A percentile compares a stretch with the other conserved stretches of the same genome.
Conservation (phyloP, 2,888 invertebrate genomes). For the Hermaeophaga mercurialis region DNA sequence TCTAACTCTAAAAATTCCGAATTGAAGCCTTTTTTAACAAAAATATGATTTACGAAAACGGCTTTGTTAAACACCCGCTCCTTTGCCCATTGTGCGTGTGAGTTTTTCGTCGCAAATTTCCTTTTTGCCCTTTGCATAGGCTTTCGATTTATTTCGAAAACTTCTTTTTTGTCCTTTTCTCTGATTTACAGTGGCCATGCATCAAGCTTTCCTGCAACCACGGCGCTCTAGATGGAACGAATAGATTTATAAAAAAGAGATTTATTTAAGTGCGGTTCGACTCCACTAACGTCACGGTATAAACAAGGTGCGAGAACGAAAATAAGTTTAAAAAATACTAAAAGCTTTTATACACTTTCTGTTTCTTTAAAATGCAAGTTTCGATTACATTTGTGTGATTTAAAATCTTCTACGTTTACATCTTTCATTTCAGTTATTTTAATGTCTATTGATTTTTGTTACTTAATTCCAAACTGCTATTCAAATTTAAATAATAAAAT, state of each 20-base stretch:
- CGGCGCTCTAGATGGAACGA: not conserved
- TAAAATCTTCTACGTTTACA: too few species aligned
- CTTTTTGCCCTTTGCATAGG: slow-evolving; percentile 10
- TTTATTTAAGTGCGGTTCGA: not conserved
- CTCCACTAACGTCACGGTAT: not conserved
- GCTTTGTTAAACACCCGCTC: not conserved
- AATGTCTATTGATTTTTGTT: too few species aligned
- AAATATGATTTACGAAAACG: not conserved
- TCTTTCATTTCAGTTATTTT: too few species aligned
- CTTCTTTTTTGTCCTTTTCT: slow-evolving; percentile 4
- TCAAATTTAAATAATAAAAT: too few species aligned
- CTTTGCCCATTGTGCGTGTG: not conserved
- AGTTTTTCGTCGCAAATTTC: not conserved
- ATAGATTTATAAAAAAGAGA: slow-evolving; percentile 1
- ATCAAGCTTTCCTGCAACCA: slow-evolving; percentile 3
- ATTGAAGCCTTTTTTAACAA: too few species aligned
- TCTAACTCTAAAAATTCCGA: too few species aligned
- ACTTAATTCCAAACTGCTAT: too few species aligned
- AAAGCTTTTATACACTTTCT: too few species aligned
- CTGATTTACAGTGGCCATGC: slow-evolving; percentile 13
- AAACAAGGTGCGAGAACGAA: too few species aligned
- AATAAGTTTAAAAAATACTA: too few species aligned
- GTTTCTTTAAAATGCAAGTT: too few species aligned
- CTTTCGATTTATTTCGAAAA: slow-evolving; percentile 13
- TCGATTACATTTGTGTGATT: too few species aligned